Evolutionary conservation across 2,797 vertebrate genomes (phyloP).

Genomic region (Streptopelia turtur): DNA sequence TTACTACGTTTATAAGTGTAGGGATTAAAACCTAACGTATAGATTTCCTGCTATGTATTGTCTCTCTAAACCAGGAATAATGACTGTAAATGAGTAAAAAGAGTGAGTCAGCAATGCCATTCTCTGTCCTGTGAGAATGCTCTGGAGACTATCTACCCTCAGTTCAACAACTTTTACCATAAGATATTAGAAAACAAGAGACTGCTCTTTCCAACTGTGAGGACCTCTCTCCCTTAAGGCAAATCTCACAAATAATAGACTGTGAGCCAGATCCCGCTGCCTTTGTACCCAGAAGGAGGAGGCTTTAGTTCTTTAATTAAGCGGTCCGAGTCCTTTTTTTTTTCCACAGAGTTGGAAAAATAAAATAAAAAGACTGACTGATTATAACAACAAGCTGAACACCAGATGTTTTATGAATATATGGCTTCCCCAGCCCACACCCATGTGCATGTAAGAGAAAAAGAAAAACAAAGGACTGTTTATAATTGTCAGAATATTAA

Average conservation of each 20-base stretch:
- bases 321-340: neutral
- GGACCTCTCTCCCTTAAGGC: neutral
- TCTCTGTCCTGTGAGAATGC: neutral
- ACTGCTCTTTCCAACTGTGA: neutral
- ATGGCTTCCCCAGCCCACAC: constrained; percentile 14
- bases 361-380: constrained; percentile 36
- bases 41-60: neutral
- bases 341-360: neutral
- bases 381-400: constrained; percentile 45
- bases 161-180: neutral
- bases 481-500: constrained; percentile 74
- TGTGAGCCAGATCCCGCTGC: neutral
- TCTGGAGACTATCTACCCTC: neutral
- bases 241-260: neutral
- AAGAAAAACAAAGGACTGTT: constrained; percentile 67
- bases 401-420: constrained; percentile 68
- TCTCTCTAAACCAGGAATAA: neutral
- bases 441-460: constrained; percentile 42
- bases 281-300: constrained; percentile 11
- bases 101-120: neutral
- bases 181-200: neutral
- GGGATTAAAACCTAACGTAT: neutral
- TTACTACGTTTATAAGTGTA: neutral
- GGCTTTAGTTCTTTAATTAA: constrained; percentile 29
- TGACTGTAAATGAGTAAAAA: neutral